These are phyloP conservation scores for Leptinotarsa lineolata DNA, from an alignment of 1,140 invertebrate genomes.

Conservation along the genomic window DNA sequence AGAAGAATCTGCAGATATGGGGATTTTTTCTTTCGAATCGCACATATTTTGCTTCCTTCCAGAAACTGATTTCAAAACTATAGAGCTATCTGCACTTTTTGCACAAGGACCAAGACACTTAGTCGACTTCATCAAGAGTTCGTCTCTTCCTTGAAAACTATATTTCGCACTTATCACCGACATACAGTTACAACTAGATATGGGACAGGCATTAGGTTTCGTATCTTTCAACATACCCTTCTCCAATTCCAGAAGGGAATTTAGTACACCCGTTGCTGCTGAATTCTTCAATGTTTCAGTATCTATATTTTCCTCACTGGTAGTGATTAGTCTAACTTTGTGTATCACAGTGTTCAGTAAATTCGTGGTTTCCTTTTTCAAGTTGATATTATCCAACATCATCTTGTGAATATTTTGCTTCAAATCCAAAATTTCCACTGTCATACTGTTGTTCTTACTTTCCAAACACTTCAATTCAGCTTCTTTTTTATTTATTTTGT, in stretches of 20 bases:
- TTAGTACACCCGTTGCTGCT: slow-evolving; percentile 11
- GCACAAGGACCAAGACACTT: no score
- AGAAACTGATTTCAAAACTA: no score
- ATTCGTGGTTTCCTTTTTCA: slow-evolving; percentile 6
- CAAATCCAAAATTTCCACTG: neutral
- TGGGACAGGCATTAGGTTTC: neutral
- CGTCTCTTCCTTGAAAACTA: no score
- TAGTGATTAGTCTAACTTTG: neutral
- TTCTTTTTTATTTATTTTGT: neutral
- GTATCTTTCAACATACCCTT: neutral
- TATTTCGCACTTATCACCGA: slow-evolving; percentile 5
- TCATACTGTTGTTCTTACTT: neutral
- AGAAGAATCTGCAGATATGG: no score
- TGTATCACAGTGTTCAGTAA: neutral
- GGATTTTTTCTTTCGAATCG: no score
- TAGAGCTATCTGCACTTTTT: no score
- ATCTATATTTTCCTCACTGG: slow-evolving; percentile 3
- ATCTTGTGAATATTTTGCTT: slow-evolving; percentile 1
- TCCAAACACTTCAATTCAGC: slow-evolving; percentile 1
- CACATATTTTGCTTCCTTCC: no score
- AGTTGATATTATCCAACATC: slow-evolving; percentile 10
- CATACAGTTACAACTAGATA: slow-evolving; percentile 17
- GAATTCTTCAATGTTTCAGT: neutral
- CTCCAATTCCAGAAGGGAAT: slow-evolving; percentile 10
- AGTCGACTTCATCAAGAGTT: no score